Evolutionary conservation across 2,113 vertebrate genomes (phyloP).

Genomic region (Catharus fuscescens): DNA sequence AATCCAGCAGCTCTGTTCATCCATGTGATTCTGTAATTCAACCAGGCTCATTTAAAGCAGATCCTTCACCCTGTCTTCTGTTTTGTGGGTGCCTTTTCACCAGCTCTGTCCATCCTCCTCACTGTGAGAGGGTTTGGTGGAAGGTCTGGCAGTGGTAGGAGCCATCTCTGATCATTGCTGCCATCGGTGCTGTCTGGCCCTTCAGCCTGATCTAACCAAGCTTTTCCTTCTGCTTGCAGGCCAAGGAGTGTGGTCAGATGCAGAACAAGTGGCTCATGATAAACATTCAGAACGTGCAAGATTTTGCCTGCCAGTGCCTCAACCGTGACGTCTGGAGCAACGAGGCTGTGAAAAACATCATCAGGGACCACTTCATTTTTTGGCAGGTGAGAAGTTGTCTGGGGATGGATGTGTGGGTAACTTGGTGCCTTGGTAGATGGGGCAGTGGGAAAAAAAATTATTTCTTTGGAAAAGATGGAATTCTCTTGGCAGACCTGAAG

Average conservation of each 20-base stretch:
- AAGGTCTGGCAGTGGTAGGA: slow-evolving; percentile 20
- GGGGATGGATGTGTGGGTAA: neutral
- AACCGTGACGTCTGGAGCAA: slow-evolving; percentile 99
- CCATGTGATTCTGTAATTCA: neutral
- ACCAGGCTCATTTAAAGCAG: slow-evolving; percentile 25
- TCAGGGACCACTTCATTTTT: slow-evolving; percentile 97
- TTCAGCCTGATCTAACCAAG: neutral
- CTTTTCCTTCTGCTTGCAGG: slow-evolving; percentile 76
- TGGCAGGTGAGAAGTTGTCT: slow-evolving; percentile 86
- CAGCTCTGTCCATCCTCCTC: slow-evolving; percentile 18
- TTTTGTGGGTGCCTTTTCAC: slow-evolving; percentile 34
- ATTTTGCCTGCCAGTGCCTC: slow-evolving; percentile 97
- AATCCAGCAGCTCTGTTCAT: slow-evolving; percentile 32
- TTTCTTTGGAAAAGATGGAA: neutral
- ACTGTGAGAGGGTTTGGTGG: slow-evolving; percentile 32
- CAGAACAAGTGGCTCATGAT: slow-evolving; percentile 99
- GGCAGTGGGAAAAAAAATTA: fast-evolving
- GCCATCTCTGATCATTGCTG: slow-evolving; percentile 31
- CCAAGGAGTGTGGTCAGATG: slow-evolving; percentile 96
- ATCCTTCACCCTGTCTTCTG: slow-evolving; percentile 32
- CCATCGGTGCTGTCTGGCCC: neutral
- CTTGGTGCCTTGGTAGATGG: neutral
- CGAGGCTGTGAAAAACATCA: slow-evolving; percentile 93
- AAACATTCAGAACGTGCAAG: slow-evolving; percentile 98
- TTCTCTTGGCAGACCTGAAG: neutral